These are phyloP conservation scores for Pagrus major DNA, from an alignment of 2,113 vertebrate species.

Conservation along the genomic window DNA sequence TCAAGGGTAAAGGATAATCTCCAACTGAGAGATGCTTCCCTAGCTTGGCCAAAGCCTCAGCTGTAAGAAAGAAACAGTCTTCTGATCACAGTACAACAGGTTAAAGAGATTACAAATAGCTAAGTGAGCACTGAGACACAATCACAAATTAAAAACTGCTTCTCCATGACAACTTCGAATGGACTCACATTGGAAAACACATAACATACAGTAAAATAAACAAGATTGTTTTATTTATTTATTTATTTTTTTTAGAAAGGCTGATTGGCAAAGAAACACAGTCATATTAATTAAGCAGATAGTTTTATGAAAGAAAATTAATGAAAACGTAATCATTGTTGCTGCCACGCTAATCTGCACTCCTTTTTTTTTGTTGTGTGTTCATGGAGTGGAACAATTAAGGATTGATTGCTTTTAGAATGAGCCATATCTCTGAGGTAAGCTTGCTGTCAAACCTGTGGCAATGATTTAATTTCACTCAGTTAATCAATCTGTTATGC, in stretches of 20 bases:
- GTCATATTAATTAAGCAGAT: slow-evolving; percentile 82
- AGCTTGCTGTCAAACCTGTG: slow-evolving; percentile 80
- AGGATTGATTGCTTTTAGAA: slow-evolving; percentile 84
- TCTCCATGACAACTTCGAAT: slow-evolving; percentile 35
- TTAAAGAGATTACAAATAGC: slow-evolving; percentile 62
- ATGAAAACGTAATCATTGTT: slow-evolving; percentile 82
- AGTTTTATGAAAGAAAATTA: slow-evolving; percentile 83
- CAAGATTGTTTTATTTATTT: neutral
- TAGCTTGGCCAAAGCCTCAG: slow-evolving; percentile 65
- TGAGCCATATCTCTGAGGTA: slow-evolving; percentile 80
- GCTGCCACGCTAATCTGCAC: slow-evolving; percentile 77
- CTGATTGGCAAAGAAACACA: slow-evolving; percentile 64
- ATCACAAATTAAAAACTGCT: slow-evolving; percentile 34
- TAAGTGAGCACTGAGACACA: slow-evolving; percentile 23
- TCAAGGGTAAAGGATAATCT: slow-evolving; percentile 81
- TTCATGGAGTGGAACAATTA: slow-evolving; percentile 84
- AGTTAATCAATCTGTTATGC: slow-evolving; percentile 80
- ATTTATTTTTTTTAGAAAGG: slow-evolving; percentile 8
- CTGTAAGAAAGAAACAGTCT: slow-evolving; percentile 43
- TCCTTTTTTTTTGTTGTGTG: slow-evolving; percentile 74
- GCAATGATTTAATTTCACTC: slow-evolving; percentile 82
- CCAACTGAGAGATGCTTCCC: slow-evolving; percentile 63
- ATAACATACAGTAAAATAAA: slow-evolving; percentile 21
- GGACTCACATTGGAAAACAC: neutral
- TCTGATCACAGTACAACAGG: slow-evolving; percentile 65